Conservation (phyloP, 1,140 invertebrate species). For the Musca vetustissima region DNA sequence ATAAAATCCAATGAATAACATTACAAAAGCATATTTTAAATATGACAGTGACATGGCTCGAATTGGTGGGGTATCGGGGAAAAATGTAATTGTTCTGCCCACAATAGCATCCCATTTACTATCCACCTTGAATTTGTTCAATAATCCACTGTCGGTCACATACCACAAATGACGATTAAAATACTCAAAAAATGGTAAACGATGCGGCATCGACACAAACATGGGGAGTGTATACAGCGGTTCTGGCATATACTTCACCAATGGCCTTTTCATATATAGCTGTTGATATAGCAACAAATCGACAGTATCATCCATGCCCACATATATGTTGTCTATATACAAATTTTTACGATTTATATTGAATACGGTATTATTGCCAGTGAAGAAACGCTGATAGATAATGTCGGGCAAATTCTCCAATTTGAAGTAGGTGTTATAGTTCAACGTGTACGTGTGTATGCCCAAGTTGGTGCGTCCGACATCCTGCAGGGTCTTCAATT, state of each 20-base stretch:
- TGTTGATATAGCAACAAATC: not conserved
- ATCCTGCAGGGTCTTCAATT: not conserved
- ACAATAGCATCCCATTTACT: not conserved
- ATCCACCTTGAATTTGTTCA: not conserved
- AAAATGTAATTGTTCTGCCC: not conserved
- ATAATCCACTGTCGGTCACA: not conserved
- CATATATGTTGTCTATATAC: not conserved
- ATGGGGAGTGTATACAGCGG: not conserved
- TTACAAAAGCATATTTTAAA: conserved; percentile 1
- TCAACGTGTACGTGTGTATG: not conserved
- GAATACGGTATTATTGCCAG: not conserved
- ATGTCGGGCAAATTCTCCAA: not conserved
- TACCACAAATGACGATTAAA: not conserved
- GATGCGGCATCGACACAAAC: not conserved
- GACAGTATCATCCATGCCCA: not conserved
- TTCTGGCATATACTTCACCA: not conserved
- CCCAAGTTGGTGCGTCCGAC: not conserved
- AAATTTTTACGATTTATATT: not conserved
- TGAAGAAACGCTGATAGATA: not conserved
- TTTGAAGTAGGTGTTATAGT: not conserved
- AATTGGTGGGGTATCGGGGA: not conserved
- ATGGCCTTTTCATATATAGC: not conserved
- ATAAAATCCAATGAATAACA: not conserved
- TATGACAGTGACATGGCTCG: not conserved
- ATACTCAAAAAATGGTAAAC: not conserved